These are phyloP conservation scores for Bufo bufo DNA, from an alignment of 2,113 vertebrate species.

Conservation along the genomic window DNA sequence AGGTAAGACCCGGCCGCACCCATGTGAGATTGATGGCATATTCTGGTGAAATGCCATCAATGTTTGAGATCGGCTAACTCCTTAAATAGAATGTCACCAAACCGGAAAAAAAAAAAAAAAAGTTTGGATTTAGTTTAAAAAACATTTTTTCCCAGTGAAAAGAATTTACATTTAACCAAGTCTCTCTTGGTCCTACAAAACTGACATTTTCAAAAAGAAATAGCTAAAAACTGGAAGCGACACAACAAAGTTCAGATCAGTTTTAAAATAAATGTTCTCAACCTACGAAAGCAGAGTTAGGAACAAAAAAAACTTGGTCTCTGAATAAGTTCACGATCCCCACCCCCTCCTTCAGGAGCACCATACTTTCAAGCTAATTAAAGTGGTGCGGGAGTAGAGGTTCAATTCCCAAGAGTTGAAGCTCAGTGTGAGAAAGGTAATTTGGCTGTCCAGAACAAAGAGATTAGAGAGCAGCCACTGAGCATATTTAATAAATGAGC, in stretches of 20 bases:
- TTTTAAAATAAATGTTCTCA: conserved; percentile 77
- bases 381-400: conserved; percentile 91
- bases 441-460: conserved; percentile 99
- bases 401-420: conserved; percentile 92
- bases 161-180: too few relatives aligned
- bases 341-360: conserved; percentile 55
- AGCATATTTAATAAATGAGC: conserved; percentile 97
- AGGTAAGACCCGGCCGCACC: too few relatives aligned
- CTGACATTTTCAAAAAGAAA: too few relatives aligned
- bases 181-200: too few relatives aligned
- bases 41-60: too few relatives aligned
- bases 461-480: conserved; percentile 88
- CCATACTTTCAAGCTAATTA: conserved; percentile 95
- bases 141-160: neutral
- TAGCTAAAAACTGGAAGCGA: neutral
- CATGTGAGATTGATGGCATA: too few relatives aligned
- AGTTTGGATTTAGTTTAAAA: too few relatives aligned
- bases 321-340: conserved; percentile 91
- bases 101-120: too few relatives aligned
- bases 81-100: too few relatives aligned
- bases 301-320: conserved; percentile 90
- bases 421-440: conserved; percentile 96
- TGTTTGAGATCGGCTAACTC: too few relatives aligned
- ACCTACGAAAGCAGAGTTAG: conserved; percentile 72
- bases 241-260: neutral